Base-by-base conservation (phyloP, 2,888 invertebrate species). In the Sminthurinus aureus region DNA sequence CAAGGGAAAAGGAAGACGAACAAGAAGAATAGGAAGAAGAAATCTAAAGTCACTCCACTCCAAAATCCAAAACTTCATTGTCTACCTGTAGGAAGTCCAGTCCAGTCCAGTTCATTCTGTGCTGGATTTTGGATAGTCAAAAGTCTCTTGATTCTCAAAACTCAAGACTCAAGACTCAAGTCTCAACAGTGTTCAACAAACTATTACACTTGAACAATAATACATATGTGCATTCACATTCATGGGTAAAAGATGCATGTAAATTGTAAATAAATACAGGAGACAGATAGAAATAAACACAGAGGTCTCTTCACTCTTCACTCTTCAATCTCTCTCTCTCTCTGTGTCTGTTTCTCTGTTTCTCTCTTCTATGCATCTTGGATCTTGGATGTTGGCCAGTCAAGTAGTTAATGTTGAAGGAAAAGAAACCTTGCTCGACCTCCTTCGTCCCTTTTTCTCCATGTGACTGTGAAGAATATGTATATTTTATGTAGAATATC, bases 381-480 rank as follows among this genome's bases (percentile, higher is more conserved):
- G 38, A 38, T 38, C 3, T 38, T 38, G 38, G 38, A 38, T 38
- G 38, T 58, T 18, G 18, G 58, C 18, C 58, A 24, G 74, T 13
- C 71, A 71, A 22, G 26, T 20, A 71, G 71, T 71, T 71, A n/a
- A n/a, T 13, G 51, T n/a, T 50, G 13, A 50, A 67, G 0, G 24
- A 0, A 20, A 79, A 18, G 67, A 79, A 71, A 51, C 79, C 69
- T 79, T 79, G 50, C 79, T 69, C 66, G 79, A 79, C 79, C 67
- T 79, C 79, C 79, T 79, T 79, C 69, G 79, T 79, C 79, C 79
- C 79, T 79, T 79, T 79, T 77, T 50, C 79, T 78, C 66, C 75
- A 24, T 75, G 20, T 75, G 50, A 75, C 50, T 77, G 69, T 69
- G 69, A 12, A 38, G 38, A 38, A 38, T 38, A 38, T 38, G 38